Conservation (phyloP, 2,113 vertebrate genomes). For the Neotoma lepida region DNA sequence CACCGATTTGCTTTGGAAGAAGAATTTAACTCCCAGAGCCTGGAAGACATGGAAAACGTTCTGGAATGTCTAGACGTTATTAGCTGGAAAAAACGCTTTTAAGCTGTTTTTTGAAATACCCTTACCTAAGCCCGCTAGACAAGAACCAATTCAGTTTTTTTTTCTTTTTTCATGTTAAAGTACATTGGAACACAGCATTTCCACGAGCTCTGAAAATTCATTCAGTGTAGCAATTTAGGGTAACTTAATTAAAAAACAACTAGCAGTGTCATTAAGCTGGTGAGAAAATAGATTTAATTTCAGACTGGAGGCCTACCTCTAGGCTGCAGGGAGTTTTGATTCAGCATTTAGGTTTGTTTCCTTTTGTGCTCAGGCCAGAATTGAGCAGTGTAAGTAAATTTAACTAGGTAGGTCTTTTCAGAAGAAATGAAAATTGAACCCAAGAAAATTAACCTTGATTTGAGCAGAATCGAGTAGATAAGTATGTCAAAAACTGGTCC, state of each 20-base stretch:
- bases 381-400: conserved; percentile 3
- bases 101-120: conserved; percentile 56
- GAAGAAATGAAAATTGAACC: conserved; percentile 55
- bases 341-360: conserved; percentile 53
- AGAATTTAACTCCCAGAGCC: conserved; percentile 31
- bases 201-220: conserved; percentile 62
- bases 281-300: conserved; percentile 72
- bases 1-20: conserved; percentile 3
- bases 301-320: conserved; percentile 39
- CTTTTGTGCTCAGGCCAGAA: conserved; percentile 24
- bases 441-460: conserved; percentile 49
- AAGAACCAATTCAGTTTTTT: conserved; percentile 45
- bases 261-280: conserved; percentile 64
- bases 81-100: conserved; percentile 52
- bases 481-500: neutral
- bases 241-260: conserved; percentile 74
- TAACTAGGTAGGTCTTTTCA: conserved; percentile 56
- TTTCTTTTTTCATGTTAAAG: conserved; percentile 49
- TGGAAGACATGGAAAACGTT: conserved; percentile 5
- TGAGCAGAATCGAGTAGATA: neutral
- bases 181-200: conserved; percentile 58
- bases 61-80: conserved; percentile 47
- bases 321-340: conserved; percentile 34
- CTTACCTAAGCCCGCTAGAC: conserved; percentile 56
- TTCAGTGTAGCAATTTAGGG: conserved; percentile 58